Evolutionary conservation across 2,797 vertebrate species (phyloP), one percentile per base, ranked within the genome.

Genomic region (Malurus leucopterus): DNA sequence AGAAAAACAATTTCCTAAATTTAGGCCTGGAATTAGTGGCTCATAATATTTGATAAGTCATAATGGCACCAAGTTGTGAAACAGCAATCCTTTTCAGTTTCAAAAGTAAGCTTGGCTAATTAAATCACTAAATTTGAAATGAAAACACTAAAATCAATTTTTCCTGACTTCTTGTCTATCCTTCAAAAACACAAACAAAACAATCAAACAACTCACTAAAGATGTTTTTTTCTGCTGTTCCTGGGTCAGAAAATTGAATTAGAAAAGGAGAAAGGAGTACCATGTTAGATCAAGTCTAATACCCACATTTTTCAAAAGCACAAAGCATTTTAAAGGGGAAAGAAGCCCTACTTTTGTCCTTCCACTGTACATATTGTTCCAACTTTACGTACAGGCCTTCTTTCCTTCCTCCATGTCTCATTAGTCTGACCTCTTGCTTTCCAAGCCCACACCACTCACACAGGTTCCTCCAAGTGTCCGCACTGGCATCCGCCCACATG

Each of bases 371-470:
- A 4, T 47, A 36, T 6, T 61, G 57, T n/a, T 88, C 24, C 19
- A 10, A 7, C 11, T 62, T 23, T 32, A 43, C 2, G 5, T 15
- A 41, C 11, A 23, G 32, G 10, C 19, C 41, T 40, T 1, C 1
- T 19, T 29, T 22, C 55, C 18, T 24, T 53, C 3, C 18, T 16
- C 9, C 4, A 2, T 8, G 19, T 41, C 0, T 0, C n/a, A n/a
- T 8, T 3, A 58, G 29, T 8, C 43, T 11, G 8, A 44, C 14
- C 15, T 53, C 43, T 49, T 51, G 34, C 29, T 65, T 53, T 26
- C 26, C 15, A 51, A 53, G 47, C 26, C 69, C 22, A 27, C 0
- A 4, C 4, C 26, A 44, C 26, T 41, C 40, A 15, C 3, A 14
- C 18, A 70, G 40, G 29, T 50, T 91, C 54, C 54, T 54, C 7